A percentile compares a stretch with the other conserved stretches of the same genome.
Conservation (phyloP, 2,113 vertebrate species). For the Takifugu bimaculatus region DNA sequence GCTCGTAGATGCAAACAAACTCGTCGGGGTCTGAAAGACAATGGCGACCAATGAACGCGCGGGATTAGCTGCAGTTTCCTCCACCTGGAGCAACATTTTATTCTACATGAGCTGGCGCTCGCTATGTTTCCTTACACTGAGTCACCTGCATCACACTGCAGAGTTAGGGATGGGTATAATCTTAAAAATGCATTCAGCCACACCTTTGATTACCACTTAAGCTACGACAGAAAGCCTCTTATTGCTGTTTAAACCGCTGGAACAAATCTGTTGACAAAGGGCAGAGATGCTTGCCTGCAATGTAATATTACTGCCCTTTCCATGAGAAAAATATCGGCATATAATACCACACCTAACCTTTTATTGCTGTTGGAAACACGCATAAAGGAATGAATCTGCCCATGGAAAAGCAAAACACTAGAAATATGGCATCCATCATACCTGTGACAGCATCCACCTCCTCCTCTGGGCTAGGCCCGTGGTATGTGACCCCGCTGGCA, state of each 20-base stretch:
- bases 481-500: constrained; percentile 50
- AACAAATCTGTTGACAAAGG: background rate
- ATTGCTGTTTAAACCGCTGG: too few relatives aligned
- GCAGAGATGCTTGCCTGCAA: background rate
- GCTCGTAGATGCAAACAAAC: constrained; percentile 95
- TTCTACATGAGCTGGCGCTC: background rate
- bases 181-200: background rate
- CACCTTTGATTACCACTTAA: constrained; percentile 2
- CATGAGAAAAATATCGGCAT: too few relatives aligned
- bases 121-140: background rate
- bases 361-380: too few relatives aligned
- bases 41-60: background rate
- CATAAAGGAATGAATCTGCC: too few relatives aligned
- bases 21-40: constrained; percentile 88
- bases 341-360: too few relatives aligned
- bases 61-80: background rate
- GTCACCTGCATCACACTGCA: too few relatives aligned
- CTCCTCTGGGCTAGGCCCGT: constrained; percentile 74
- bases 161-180: background rate
- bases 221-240: too few relatives aligned
- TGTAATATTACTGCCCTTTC: background rate
- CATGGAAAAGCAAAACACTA: too few relatives aligned
- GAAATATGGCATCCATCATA: constrained; percentile 31
- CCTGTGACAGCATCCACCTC: constrained; percentile 88
- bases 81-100: background rate